Base-by-base conservation (phyloP, 2,113 vertebrate genomes). In the Ceyx cyanopectus region DNA sequence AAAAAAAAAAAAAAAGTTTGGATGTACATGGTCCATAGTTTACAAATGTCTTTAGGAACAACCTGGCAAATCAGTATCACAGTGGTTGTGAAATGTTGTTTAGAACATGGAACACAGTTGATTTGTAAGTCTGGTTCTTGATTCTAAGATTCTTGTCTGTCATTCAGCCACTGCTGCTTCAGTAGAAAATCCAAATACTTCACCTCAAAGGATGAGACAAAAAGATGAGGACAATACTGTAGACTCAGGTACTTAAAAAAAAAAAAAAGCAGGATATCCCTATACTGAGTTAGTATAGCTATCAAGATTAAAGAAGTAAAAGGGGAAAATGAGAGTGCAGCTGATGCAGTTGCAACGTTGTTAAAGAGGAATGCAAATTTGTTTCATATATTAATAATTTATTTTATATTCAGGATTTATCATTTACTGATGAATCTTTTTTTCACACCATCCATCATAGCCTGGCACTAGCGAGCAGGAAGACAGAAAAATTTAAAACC, bases 401-500 rank as follows among this genome's bases (percentile, higher is more conserved):
- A 93, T 90, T 95, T 96, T 91, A 62, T 85, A 85, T 88, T 96
- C 83, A 82, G 61, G 72, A 93, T 89, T 94, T 89, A 93, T 63
- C 93, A 95, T 53, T 61, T 84, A 75, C 27, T 80, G 40, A 81
- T 77, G n/a, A 91, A 83, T 82, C 84, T 77, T 95, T 76, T 94
- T 95, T 92, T 86, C 83, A 94, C 69, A 87, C 93, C 87, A 92
- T 96, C 84, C 54, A 93, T 95, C 85, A 92, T 46, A 83, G 51
- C 15, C 37, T 94, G 86, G 41, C 86, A 73, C 8, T 30, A 57
- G 85, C 92, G 51, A 95, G 46, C 30, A 72, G 10, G 30, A 94
- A 95, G 81, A 61, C 23, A 85, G 37, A 89, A 88, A 96, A 97
- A 93, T 94, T 95, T 94, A 97, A 97, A 95, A 78, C 20, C 51